A percentile compares a stretch with the other conserved stretches of the same genome.
Conservation (phyloP, 2,888 invertebrate species). For the Iselma pallidipennis region DNA sequence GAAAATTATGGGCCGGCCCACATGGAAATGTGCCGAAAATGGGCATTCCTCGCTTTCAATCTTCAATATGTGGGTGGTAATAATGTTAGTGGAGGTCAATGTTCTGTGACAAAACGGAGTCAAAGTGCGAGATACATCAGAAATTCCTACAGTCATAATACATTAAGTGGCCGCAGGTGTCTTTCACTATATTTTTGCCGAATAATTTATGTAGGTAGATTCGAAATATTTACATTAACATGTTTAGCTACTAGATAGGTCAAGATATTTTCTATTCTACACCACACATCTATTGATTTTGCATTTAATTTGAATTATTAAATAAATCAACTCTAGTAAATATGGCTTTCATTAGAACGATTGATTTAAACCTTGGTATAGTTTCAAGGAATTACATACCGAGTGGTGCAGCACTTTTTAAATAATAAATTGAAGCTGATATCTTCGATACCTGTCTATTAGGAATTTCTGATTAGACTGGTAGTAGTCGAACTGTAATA, state of each 20-base stretch:
- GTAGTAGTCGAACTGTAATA: constrained; percentile 27
- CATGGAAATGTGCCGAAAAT: background rate
- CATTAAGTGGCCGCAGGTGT: background rate
- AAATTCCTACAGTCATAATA: background rate
- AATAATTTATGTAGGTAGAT: background rate
- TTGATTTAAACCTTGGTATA: background rate
- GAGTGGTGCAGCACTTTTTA: background rate
- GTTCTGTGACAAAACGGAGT: constrained; percentile 8
- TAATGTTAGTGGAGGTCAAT: constrained; percentile 14
- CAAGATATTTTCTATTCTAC: background rate
- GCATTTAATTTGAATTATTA: background rate
- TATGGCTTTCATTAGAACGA: background rate
- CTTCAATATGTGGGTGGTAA: constrained; percentile 11
- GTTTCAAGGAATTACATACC: background rate
- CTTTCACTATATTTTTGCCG: background rate
- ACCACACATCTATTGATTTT: background rate
- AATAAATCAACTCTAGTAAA: background rate
- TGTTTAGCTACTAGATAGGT: background rate
- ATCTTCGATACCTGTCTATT: constrained; percentile 3
- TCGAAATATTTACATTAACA: background rate
- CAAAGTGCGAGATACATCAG: constrained; percentile 1
- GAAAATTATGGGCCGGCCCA: too few relatives aligned
- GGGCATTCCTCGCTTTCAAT: background rate
- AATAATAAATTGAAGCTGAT: constrained; percentile 3
- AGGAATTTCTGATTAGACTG: constrained; percentile 11